Evolutionary conservation across 1,140 invertebrate genomes (phyloP).

Genomic region (Drosophila watanabei): DNA sequence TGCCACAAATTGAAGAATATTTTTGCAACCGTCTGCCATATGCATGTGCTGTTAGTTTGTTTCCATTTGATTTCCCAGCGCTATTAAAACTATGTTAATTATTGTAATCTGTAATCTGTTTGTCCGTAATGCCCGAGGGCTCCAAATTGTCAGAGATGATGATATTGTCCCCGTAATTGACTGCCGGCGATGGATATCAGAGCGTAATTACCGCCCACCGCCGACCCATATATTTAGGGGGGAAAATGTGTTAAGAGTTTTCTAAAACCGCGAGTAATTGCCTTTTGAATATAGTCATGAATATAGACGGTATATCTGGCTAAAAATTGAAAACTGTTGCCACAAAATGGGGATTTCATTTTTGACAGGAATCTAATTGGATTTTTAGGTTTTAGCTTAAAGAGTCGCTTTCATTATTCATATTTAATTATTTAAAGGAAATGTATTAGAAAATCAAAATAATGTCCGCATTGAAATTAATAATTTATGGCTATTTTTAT

Average conservation of each 20-base stretch:
- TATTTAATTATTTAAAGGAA: not conserved
- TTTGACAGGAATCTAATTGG: not conserved
- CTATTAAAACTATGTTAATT: slow-evolving; percentile 71
- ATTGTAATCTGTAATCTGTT: slow-evolving; percentile 55
- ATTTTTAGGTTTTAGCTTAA: no score
- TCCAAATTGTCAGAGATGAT: slow-evolving; percentile 23
- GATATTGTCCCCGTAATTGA: slow-evolving; percentile 40
- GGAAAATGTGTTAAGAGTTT: slow-evolving; percentile 26
- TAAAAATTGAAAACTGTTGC: not conserved
- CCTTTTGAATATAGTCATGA: not conserved
- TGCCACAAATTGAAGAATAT: slow-evolving; percentile 31
- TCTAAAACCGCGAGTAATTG: slow-evolving; percentile 6
- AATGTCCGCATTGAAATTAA: slow-evolving; percentile 12
- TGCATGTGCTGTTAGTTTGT: slow-evolving; percentile 24
- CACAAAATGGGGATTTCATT: not conserved
- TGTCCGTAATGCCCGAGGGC: slow-evolving; percentile 23
- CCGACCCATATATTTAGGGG: slow-evolving; percentile 20
- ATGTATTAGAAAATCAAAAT: not conserved
- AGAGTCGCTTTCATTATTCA: no score
- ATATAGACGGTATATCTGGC: not conserved
- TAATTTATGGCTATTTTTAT: slow-evolving; percentile 11
- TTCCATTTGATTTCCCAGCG: slow-evolving; percentile 28
- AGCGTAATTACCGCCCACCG: slow-evolving; percentile 12
- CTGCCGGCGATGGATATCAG: slow-evolving; percentile 19
- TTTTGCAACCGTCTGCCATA: slow-evolving; percentile 4